These are phyloP conservation scores for Epistrophe eligans DNA, from an alignment of 2,888 invertebrate species.

Conservation along the genomic window DNA sequence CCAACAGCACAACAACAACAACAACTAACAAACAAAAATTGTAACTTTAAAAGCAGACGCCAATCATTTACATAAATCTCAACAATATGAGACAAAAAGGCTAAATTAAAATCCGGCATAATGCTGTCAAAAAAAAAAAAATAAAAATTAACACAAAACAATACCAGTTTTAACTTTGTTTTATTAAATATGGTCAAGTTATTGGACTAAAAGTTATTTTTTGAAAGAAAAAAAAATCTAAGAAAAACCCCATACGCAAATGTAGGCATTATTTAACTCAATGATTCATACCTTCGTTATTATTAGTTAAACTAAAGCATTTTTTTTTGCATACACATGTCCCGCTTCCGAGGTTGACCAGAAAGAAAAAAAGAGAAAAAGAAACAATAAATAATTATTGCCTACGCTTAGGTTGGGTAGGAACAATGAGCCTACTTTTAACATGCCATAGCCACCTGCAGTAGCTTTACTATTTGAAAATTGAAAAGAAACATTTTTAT, in stretches of 20 bases:
- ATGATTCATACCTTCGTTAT: slow-evolving; percentile 37
- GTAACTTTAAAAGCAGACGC: slow-evolving; percentile 17
- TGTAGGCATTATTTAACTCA: slow-evolving; percentile 4
- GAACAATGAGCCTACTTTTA: slow-evolving; percentile 40
- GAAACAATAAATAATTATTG: slow-evolving; percentile 8
- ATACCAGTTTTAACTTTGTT: slow-evolving; percentile 20
- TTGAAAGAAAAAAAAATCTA: background rate
- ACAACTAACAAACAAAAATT: slow-evolving; percentile 24
- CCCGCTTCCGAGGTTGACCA: slow-evolving; percentile 59
- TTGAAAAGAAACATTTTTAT: slow-evolving; percentile 27
- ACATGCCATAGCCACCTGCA: slow-evolving; percentile 52
- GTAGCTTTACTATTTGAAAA: slow-evolving; percentile 13
- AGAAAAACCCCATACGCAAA: slow-evolving; percentile 35
- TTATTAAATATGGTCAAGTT: slow-evolving; percentile 33
- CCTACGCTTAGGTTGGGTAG: slow-evolving; percentile 37
- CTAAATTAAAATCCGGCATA: slow-evolving; percentile 57
- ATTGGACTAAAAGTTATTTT: slow-evolving; percentile 15
- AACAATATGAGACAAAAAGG: slow-evolving; percentile 9
- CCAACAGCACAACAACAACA: slow-evolving; percentile 5
- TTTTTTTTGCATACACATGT: slow-evolving; percentile 31
- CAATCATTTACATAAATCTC: slow-evolving; percentile 22
- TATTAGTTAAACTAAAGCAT: slow-evolving; percentile 16
- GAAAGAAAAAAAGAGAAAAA: slow-evolving; percentile 23
- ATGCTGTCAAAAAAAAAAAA: slow-evolving; percentile 35
- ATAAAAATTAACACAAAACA: slow-evolving; percentile 10